These are phyloP conservation scores for Rhysida immarginata DNA, from an alignment of 1,140 invertebrate genomes.

Conservation along the genomic window DNA sequence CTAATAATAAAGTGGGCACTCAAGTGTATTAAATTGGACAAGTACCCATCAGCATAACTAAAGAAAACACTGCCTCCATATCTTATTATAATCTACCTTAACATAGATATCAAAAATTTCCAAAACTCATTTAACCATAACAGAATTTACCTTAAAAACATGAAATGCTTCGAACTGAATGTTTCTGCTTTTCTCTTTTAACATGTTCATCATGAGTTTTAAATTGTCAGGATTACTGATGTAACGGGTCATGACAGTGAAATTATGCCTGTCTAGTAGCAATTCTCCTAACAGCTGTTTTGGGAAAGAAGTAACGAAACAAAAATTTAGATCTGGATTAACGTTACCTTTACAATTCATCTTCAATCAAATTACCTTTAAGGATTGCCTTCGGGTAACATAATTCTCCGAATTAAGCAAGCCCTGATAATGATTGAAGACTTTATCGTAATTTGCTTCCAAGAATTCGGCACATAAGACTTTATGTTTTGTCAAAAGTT, in stretches of 20 bases:
- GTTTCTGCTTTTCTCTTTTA: constrained; percentile 96
- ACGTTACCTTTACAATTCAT: too few relatives aligned
- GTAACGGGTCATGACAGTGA: constrained; percentile 95
- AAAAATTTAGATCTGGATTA: neutral
- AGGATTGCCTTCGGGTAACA: constrained; percentile 88
- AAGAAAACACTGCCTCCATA: too few relatives aligned
- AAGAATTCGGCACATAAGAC: constrained; percentile 94
- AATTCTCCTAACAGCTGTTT: constrained; percentile 78
- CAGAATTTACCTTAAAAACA: constrained; percentile 83
- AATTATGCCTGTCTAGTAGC: constrained; percentile 95
- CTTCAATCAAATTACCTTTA: constrained; percentile 46
- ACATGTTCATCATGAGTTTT: constrained; percentile 99
- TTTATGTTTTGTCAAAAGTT: constrained; percentile 96
- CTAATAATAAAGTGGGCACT: too few relatives aligned
- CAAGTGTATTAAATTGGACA: too few relatives aligned
- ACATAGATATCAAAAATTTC: too few relatives aligned
- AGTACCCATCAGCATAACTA: too few relatives aligned
- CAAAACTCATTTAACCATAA: neutral
- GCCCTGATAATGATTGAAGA: constrained; percentile 92
- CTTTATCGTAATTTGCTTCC: constrained; percentile 96
- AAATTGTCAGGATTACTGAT: constrained; percentile 99
- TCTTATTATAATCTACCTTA: too few relatives aligned
- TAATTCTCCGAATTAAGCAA: constrained; percentile 98
- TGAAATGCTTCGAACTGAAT: constrained; percentile 99
- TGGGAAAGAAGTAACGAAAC: neutral